These are phyloP conservation scores for Nomada lathburiana DNA, from an alignment of 2,888 invertebrate species.

Conservation along the genomic window DNA sequence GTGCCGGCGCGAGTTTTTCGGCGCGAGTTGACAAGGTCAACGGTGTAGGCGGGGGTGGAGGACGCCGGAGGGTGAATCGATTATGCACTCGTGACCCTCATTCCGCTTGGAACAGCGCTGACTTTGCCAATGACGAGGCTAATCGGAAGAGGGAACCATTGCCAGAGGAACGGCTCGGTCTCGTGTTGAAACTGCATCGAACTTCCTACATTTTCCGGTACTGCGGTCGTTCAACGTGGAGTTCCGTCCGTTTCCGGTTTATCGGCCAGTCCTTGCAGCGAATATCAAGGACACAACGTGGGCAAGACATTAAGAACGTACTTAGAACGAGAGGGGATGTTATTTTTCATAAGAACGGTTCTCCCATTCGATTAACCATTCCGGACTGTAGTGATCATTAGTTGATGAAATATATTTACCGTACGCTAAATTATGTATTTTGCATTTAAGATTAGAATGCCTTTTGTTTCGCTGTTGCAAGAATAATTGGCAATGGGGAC, in stretches of 20 bases:
- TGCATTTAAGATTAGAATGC: too few species aligned
- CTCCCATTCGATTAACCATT: too few species aligned
- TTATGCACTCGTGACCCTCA: conserved; percentile 76
- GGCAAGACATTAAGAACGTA: background rate
- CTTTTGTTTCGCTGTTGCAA: too few species aligned
- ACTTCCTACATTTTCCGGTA: conserved; percentile 20
- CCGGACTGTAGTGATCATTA: too few species aligned
- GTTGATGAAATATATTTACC: too few species aligned
- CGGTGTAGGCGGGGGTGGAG: conserved; percentile 37
- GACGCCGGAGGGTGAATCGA: conserved; percentile 74
- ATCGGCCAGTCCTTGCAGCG: conserved; percentile 16
- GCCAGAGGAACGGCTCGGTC: conserved; percentile 18
- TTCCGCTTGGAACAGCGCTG: conserved; percentile 63
- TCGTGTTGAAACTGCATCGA: conserved; percentile 27
- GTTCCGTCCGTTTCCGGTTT: conserved; percentile 37
- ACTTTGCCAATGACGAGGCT: conserved; percentile 64
- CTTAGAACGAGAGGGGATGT: too few species aligned
- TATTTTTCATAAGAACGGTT: background rate
- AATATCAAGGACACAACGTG: conserved; percentile 20
- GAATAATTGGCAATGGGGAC: too few species aligned
- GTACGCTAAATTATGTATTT: too few species aligned
- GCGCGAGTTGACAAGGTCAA: conserved; percentile 65
- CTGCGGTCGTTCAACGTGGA: conserved; percentile 33
- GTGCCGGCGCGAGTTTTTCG: conserved; percentile 34
- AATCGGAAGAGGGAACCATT: conserved; percentile 44